phyloP scores from a whole-genome alignment of 2,888 invertebrate species.

The Agriopis leucophaearia region DNA sequence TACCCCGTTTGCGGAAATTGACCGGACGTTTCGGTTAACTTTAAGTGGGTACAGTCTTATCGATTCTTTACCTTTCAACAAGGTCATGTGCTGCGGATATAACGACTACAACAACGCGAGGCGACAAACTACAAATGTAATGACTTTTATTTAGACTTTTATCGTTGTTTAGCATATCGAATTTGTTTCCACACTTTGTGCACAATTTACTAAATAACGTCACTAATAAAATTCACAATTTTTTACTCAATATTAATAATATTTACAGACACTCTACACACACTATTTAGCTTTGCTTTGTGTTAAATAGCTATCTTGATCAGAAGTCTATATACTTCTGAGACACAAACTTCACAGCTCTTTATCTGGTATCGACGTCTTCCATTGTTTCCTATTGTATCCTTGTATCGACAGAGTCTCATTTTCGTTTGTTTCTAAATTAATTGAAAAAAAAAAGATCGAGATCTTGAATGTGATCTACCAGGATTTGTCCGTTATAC shows the following conservation, averaged over 20 bases:
- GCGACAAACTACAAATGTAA: slow-evolving; percentile 3
- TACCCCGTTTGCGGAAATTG: slow-evolving; percentile 29
- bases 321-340: slow-evolving; percentile 2
- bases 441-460: slow-evolving; percentile 64
- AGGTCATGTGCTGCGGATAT: slow-evolving; percentile 22
- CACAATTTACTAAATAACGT: not conserved
- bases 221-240: not conserved
- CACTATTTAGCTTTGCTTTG: not conserved
- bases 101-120: slow-evolving; percentile 14
- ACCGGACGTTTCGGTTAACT: slow-evolving; percentile 21
- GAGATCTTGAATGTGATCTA: slow-evolving; percentile 72
- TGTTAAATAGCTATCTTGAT: slow-evolving; percentile 1
- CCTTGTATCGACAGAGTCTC: slow-evolving; percentile 30
- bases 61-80: slow-evolving; percentile 26
- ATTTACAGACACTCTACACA: no score
- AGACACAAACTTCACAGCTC: slow-evolving; percentile 14
- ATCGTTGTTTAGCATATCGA: not conserved
- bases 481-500: slow-evolving; percentile 76
- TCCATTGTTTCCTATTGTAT: slow-evolving; percentile 28
- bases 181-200: not conserved
- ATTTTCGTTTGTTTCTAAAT: slow-evolving; percentile 56
- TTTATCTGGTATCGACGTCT: slow-evolving; percentile 17
- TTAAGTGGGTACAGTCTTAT: slow-evolving; percentile 26
- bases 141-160: slow-evolving; percentile 1
- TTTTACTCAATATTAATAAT: not conserved